Evolutionary conservation across 2,888 invertebrate species (phyloP), one percentile per base, ranked within the genome.

Genomic region (Galeopsomyia nigrocyanea): DNA sequence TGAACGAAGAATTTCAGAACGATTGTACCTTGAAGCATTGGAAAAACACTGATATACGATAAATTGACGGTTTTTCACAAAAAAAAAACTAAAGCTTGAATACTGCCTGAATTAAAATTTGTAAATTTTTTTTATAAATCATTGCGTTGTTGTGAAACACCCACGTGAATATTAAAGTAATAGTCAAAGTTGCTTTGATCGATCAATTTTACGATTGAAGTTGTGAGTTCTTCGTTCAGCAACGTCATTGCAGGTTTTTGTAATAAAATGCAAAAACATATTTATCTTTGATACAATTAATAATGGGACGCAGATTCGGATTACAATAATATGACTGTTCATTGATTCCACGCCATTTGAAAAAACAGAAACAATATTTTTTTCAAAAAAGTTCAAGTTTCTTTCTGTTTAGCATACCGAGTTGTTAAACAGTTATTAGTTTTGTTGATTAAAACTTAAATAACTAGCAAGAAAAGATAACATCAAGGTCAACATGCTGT

Each of bases 71-170:
- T 68, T 75, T 39, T 39, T 39, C 7, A 10, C 39, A 3, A 39
- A 39, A 39, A 39, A 55, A 66, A 66, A 75, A 26, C 26, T 26
- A 26, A 69, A 75, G 71, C 75, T 68, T 75, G 13, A 26, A 69
- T 72, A 72, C 75, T 75, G 75, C 75, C 75, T 75, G 68, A 65
- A 58, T 67, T 73, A 60, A 73, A 70, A 71, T 73, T 71, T 72
- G 26, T 68, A 75, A 75, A 69, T 68, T 5, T 68, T 73, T 73
- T 75, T 71, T 31, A 63, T 67, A 62, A 63, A 62, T 47, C 9
- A 65, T 56, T 71, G 31, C 49, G 51, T 68, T 74, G 70, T 62
- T 61, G 58, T 55, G 57, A 14, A 57, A 68, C 47, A 66, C 39
- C 68, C n/a, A 46, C 47, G 1, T 21, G 47, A 51, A 31, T 21